These are phyloP conservation scores for Bedellia somnulentella DNA, from an alignment of 2,888 invertebrate genomes.

Conservation along the genomic window DNA sequence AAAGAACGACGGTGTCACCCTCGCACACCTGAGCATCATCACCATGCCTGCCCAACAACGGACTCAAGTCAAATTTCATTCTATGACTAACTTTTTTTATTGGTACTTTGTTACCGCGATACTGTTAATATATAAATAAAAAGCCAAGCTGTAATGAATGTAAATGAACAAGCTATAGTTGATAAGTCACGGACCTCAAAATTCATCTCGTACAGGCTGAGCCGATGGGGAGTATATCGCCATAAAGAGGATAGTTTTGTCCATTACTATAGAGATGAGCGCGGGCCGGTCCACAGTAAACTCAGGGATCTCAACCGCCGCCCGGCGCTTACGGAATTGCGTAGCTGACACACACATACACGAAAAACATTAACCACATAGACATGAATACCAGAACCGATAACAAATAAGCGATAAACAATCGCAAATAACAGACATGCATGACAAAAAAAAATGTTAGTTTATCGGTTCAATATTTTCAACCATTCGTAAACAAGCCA, in stretches of 20 bases:
- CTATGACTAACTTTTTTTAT: slow-evolving; percentile 23
- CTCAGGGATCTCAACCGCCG: background rate
- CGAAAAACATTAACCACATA: too few species aligned
- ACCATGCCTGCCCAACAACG: slow-evolving; percentile 35
- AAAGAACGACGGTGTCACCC: slow-evolving; percentile 10
- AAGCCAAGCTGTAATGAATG: too few species aligned
- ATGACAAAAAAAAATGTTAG: too few species aligned
- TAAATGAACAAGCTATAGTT: too few species aligned
- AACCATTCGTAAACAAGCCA: too few species aligned
- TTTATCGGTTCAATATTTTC: too few species aligned
- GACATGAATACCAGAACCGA: too few species aligned
- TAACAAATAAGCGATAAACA: too few species aligned
- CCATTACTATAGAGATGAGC: background rate
- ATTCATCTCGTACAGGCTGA: slow-evolving; percentile 1
- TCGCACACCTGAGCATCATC: slow-evolving; percentile 38
- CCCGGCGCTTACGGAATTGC: background rate
- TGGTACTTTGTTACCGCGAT: slow-evolving; percentile 17
- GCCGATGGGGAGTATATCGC: background rate
- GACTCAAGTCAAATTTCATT: too few species aligned
- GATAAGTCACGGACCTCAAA: background rate
- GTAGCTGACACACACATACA: slow-evolving; percentile 1
- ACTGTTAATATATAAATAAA: background rate
- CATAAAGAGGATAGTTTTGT: background rate
- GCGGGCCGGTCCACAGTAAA: slow-evolving; percentile 1
- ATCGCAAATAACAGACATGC: too few species aligned